Evolutionary conservation across 2,888 invertebrate genomes (phyloP).

Genomic region (Carpatolechia fugitivella): DNA sequence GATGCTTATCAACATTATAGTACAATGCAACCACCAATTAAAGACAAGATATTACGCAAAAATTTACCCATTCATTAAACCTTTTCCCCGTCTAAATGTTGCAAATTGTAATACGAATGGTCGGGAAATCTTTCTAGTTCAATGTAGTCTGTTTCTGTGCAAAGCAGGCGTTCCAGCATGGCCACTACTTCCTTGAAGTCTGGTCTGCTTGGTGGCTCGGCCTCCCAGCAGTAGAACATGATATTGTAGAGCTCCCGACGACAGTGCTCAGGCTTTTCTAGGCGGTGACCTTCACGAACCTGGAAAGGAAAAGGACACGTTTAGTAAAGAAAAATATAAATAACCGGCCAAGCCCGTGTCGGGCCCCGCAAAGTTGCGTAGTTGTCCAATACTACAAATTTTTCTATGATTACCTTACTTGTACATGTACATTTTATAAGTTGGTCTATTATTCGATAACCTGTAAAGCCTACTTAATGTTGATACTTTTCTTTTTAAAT

Average conservation of each 20-base stretch:
- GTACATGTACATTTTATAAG: no score
- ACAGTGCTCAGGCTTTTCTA: slow-evolving; percentile 96
- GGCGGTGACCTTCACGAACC: slow-evolving; percentile 92
- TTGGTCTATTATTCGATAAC: no score
- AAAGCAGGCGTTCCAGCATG: slow-evolving; percentile 89
- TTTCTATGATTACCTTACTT: no score
- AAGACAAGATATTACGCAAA: no score
- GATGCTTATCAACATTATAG: no score
- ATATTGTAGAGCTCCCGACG: slow-evolving; percentile 94
- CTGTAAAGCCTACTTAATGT: no score
- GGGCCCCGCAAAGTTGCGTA: no score
- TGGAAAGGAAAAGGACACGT: slow-evolving; percentile 42
- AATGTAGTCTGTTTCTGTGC: slow-evolving; percentile 95
- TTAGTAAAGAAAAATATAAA: background rate
- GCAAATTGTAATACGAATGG: slow-evolving; percentile 93
- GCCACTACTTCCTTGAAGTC: slow-evolving; percentile 90
- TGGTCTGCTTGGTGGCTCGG: slow-evolving; percentile 89
- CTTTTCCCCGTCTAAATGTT: slow-evolving; percentile 91
- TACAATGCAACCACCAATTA: no score
- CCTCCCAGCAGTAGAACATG: slow-evolving; percentile 98
- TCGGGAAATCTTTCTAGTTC: slow-evolving; percentile 95
- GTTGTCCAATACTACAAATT: no score
- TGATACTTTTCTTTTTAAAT: no score
- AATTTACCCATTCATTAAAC: slow-evolving; percentile 38
- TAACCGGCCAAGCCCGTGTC: no score